Conservation (phyloP, 2,888 invertebrate species). For the Drosophila pseudotakahashii region DNA sequence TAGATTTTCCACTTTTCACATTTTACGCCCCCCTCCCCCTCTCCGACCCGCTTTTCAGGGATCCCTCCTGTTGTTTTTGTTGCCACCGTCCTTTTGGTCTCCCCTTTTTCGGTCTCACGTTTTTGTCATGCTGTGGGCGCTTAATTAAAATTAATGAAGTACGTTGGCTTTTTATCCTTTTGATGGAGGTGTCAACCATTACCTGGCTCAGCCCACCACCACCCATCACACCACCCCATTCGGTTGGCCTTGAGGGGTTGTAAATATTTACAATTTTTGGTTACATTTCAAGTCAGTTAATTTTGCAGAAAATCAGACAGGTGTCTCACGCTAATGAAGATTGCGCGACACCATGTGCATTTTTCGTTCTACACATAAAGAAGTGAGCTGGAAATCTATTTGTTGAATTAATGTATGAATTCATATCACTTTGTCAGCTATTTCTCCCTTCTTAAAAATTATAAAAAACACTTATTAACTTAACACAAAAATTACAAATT, state of each 20-base stretch:
- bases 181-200: constrained; percentile 37
- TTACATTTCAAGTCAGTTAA: constrained; percentile 66
- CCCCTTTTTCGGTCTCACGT: constrained; percentile 37
- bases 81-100: constrained; percentile 20
- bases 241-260: constrained; percentile 29
- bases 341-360: constrained; percentile 12
- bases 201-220: constrained; percentile 20
- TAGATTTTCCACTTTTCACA: neutral
- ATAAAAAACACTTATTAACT: too few relatives aligned
- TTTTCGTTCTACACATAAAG: neutral
- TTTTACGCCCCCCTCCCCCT: neutral
- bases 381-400: too few relatives aligned
- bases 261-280: constrained; percentile 60
- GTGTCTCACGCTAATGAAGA: constrained; percentile 19
- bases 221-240: neutral
- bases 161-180: constrained; percentile 68
- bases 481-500: too few relatives aligned
- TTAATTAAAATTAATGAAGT: constrained; percentile 78
- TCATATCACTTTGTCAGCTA: too few relatives aligned
- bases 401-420: too few relatives aligned
- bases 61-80: constrained; percentile 4
- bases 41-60: neutral
- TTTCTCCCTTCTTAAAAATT: too few relatives aligned
- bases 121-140: constrained; percentile 68
- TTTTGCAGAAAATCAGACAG: constrained; percentile 50